Conservation (phyloP, 2,888 invertebrate genomes). For the Cheilosia pagana region DNA sequence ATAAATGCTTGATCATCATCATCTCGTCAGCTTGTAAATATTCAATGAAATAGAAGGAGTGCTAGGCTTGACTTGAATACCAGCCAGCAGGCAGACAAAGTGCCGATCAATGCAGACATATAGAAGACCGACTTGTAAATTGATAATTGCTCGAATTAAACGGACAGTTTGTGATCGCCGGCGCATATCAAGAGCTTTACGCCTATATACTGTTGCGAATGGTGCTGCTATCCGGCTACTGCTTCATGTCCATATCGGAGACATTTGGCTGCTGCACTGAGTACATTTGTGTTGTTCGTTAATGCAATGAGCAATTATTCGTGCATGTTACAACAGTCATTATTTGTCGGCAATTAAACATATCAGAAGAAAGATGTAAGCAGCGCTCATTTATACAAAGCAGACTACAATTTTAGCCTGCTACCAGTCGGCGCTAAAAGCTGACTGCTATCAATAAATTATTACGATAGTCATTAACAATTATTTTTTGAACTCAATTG, state of each 20-base stretch:
- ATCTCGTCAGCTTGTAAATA: conserved; percentile 43
- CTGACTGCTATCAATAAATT: conserved; percentile 2
- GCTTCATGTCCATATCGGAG: conserved; percentile 1
- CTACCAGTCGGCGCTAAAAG: neutral
- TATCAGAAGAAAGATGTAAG: neutral
- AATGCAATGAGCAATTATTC: conserved; percentile 1
- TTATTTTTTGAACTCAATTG: conserved; percentile 8
- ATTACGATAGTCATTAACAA: neutral
- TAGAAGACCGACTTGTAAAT: conserved; percentile 51
- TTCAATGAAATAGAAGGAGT: conserved; percentile 39
- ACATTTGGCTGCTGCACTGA: neutral
- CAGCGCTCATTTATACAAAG: neutral
- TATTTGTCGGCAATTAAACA: conserved; percentile 3
- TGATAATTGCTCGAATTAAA: conserved; percentile 68
- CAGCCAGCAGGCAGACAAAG: conserved; percentile 40
- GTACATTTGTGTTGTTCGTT: neutral
- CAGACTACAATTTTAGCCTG: neutral
- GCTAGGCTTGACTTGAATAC: conserved; percentile 31
- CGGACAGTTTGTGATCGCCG: conserved; percentile 47
- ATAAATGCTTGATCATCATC: conserved; percentile 5
- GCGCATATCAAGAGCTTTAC: conserved; percentile 38
- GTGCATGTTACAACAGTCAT: conserved; percentile 5
- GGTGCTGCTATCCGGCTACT: conserved; percentile 39
- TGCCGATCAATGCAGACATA: conserved; percentile 53
- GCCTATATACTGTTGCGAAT: conserved; percentile 44